Base-by-base conservation (phyloP, 2,797 vertebrate species). In the Prunella strophiata region DNA sequence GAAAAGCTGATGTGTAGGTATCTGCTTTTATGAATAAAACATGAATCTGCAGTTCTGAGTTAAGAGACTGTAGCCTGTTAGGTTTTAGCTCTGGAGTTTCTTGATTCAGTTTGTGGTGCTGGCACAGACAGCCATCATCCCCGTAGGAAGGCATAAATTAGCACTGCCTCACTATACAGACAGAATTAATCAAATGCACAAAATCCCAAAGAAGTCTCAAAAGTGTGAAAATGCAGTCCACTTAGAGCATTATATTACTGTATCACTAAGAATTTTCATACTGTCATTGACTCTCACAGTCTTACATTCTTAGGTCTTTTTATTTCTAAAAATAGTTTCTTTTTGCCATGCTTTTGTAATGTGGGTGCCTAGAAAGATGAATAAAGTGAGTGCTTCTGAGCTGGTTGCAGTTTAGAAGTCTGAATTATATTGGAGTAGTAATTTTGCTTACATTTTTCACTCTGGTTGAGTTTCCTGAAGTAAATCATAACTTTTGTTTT, bases 11-110 rank as follows among this genome's bases (percentile, higher is more conserved):
- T 86, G 67, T 88, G 79, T 95, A 93, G 73, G 73, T 94, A 81
- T 91, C 85, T 90, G 30, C 59, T 86, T 92, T 76, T 91, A 79
- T 96, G 88, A 91, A 93, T 93, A 94, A 95, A 92, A 81, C 83
- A 87, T 88, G 72, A 76, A 61, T 58, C 45, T 94, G 30, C 83
- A 77, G 62, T 63, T 81, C 73, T 75, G 70, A 94, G 88, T 91
- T 91, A 86, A 95, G 89, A 93, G 59, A 59, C 71, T 88, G 61
- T 82, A 92, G 87, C 75, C 87, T 87, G 65, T 91, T 95, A 88
- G 48, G 34, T 93, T 92, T 79, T 91, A 95, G 74, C 63, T 88
- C 62, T 66, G 79, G 76, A 94, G 85, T 86, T 81, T 76, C 67
- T 90, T 82, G 88, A 73, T 91, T 93, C 71, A 87, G 77, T 90